phyloP scores from a whole-genome alignment of 92 coral and sea anemone species.

The Muricea muricata region DNA sequence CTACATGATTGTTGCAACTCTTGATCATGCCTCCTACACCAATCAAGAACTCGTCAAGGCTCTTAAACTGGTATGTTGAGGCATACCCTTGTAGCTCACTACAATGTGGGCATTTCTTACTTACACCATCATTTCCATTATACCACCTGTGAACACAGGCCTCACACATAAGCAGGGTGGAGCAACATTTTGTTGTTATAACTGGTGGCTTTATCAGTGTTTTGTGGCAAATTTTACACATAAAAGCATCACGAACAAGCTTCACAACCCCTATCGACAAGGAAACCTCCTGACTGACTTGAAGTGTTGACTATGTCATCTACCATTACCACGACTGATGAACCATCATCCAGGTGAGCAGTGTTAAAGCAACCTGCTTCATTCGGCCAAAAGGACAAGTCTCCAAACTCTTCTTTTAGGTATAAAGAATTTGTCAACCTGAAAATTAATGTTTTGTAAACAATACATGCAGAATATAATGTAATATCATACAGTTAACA shows the following conservation, averaged over 20 bases:
- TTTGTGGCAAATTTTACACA: constrained; percentile 66
- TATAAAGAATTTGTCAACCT: constrained; percentile 62
- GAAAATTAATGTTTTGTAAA: neutral
- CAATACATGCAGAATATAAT: neutral
- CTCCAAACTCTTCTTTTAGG: constrained; percentile 58
- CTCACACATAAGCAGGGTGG: constrained; percentile 68
- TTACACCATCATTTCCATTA: constrained; percentile 64
- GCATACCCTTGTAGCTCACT: constrained; percentile 71
- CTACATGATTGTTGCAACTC: neutral
- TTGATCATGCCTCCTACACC: constrained; percentile 51
- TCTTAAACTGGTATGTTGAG: constrained; percentile 67
- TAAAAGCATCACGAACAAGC: constrained; percentile 70
- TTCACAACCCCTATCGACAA: constrained; percentile 69
- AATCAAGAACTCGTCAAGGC: constrained; percentile 67
- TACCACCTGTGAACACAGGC: constrained; percentile 70
- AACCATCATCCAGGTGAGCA: constrained; percentile 59
- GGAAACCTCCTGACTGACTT: constrained; percentile 64
- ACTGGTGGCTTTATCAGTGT: constrained; percentile 68
- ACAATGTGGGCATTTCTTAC: constrained; percentile 74
- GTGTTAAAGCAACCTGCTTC: constrained; percentile 59
- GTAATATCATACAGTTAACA: neutral
- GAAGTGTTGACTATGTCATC: constrained; percentile 45
- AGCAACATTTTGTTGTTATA: constrained; percentile 72
- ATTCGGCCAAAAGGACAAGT: constrained; percentile 63
- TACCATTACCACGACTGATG: constrained; percentile 63